Evolutionary conservation across 2,113 vertebrate genomes (phyloP), one percentile per base, ranked within the genome.

Genomic region (Caranx melampygus): DNA sequence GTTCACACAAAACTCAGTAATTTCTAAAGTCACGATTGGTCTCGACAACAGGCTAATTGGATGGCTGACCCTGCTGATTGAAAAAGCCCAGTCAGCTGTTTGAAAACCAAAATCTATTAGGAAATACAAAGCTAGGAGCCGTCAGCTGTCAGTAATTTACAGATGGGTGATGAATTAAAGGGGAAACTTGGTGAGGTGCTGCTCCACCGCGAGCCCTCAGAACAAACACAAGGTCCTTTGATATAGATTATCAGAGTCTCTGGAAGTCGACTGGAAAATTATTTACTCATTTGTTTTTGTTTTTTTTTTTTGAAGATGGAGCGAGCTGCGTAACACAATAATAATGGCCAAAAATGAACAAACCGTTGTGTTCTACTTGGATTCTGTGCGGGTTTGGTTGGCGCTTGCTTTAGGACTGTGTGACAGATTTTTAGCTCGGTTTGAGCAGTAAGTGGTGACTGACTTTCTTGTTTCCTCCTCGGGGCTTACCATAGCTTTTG

Each of bases 31-130:
- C 85, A 52, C 71, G 9, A 70, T 72, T 64, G 78, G 70, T 64
- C 54, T 79, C 18, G 71, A 91, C 83, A 84, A 81, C 64, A 31
- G 47, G 82, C 79, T 90, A 89, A 87, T 91, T 90, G 89, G 78
- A 86, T 78, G 66, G 67, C 70, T 82, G 88, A 90, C 88, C 84
- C 77, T 21, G 71, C 49, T 64, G 85, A 81, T 82, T 69, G 81
- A 85, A 87, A 89, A 75, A 70, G 75, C 74, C 0, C 55, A 85
- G 75, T 81, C 78, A 84, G 87, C 75, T 20, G 57, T 87, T 85
- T 78, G 40, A 82, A 88, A 82, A 65, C 31, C 52, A 81, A 76
- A 86, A 68, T 85, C 73, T 55, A 79, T 86, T 77, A 75, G n/a
- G 11, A 31, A 79, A 52, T 65, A 67, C 35, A 68, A 81, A 81